Evolutionary conservation across 2,797 vertebrate species (phyloP), one percentile per base, ranked within the genome.

Genomic region (Botia kubotai): DNA sequence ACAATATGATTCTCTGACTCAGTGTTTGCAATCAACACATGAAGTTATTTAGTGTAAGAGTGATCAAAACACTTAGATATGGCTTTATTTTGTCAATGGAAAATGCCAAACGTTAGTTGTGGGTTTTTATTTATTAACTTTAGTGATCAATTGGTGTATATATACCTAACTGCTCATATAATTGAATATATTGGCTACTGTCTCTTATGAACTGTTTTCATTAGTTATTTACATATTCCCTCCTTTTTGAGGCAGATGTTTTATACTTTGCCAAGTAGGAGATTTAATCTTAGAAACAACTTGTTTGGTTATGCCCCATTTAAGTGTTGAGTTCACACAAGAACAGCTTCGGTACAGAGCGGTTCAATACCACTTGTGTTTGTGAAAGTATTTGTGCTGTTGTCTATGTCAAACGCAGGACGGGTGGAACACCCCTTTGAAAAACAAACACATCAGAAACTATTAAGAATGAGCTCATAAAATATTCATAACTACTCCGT

Each of bases 381-480:
- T 58, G 85, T 86, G 21, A 26, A n/a, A 55, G 29, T 77, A 26
- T 73, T 68, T 70, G 55, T 78, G 52, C 16, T 23, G 50, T 68
- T 46, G 75, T 75, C 52, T 29, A 72, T 67, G 55, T 91, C 89
- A 90, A 88, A 85, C 63, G 85, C 46, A 81, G 77, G 88, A 86
- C 86, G 87, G 89, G 87, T 87, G 87, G 89, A 90, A 89, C 90
- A 85, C 82, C 86, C 88, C 86, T 90, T 89, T 86, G 85, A 89
- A 91, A 91, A 86, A 85, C 63, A 83, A 94, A 94, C 93, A 94
- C 93, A 94, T 94, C 93, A 93, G 88, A 93, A 93, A 93, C 91
- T 94, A 94, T 95, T 95, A 95, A 91, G 90, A 92, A 90, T 93
- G 92, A 94, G 93, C 92, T 93, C 90, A 94, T 94, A 89, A 89